phyloP scores from a whole-genome alignment of 1,140 invertebrate species.

The Drosophila nikananu region DNA sequence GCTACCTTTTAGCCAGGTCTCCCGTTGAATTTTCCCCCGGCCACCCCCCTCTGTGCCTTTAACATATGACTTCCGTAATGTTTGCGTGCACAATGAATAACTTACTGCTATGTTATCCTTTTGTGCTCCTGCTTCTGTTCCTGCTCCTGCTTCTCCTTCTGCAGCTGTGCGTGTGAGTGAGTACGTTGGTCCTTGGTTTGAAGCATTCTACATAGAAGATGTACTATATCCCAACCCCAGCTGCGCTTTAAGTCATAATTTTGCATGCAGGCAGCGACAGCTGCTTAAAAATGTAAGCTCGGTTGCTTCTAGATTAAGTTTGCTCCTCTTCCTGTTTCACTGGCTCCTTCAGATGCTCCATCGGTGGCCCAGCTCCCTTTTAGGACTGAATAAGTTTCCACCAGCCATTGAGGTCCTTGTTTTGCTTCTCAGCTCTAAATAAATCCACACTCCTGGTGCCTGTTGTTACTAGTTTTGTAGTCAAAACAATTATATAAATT shows the following conservation, averaged over 20 bases:
- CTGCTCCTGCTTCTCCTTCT: slow-evolving; percentile 13
- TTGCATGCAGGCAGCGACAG: slow-evolving; percentile 79
- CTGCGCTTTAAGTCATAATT: slow-evolving; percentile 83
- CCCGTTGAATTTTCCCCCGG: slow-evolving; percentile 16
- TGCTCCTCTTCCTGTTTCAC: slow-evolving; percentile 16
- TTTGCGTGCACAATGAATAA: slow-evolving; percentile 84
- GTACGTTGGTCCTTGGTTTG: slow-evolving; percentile 19
- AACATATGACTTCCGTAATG: slow-evolving; percentile 84
- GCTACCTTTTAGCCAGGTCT: slow-evolving; percentile 58
- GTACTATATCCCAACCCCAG: slow-evolving; percentile 51
- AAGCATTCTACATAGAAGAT: slow-evolving; percentile 1
- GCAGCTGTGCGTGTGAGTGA: slow-evolving; percentile 21
- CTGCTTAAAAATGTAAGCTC: slow-evolving; percentile 78
- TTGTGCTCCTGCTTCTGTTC: slow-evolving; percentile 48
- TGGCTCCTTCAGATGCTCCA: slow-evolving; percentile 8
- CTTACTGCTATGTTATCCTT: slow-evolving; percentile 81
- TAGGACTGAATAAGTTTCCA: neutral
- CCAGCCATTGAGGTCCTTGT: slow-evolving; percentile 2
- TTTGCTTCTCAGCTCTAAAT: neutral
- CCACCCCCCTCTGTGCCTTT: slow-evolving; percentile 61
- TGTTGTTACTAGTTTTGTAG: neutral
- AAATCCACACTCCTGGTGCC: neutral
- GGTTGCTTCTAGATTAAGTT: slow-evolving; percentile 69
- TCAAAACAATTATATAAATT: neutral
- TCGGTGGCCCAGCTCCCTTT: neutral